Base-by-base conservation (phyloP, 2,888 invertebrate species). In the Catocala fraxini region DNA sequence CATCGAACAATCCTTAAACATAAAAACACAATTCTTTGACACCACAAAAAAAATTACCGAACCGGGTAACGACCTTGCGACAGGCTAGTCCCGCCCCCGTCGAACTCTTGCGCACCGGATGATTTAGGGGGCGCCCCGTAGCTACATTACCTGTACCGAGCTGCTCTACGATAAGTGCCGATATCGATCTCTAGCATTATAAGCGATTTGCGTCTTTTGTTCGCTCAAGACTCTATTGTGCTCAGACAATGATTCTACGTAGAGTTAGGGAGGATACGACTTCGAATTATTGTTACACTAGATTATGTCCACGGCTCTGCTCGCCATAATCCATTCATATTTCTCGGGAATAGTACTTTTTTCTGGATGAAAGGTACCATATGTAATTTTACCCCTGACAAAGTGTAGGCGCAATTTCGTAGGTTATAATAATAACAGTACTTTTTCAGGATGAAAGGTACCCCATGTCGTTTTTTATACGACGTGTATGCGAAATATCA, bases 91-190 rank as follows among this genome's bases (percentile, higher is more conserved):
- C 15, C 42, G 51, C 52, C 53, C 42, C 11, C n/a, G 42, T 6
- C 42, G 35, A 48, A 59, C 59, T 55, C 64, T 68, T 74, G 71
- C 63, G 54, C 60, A 71, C 66, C 67, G 49, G 56, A 70, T 68
- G 81, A 82, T 80, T 81, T 79, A 84, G 68, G 62, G 57, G 76
- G 75, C 76, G 71, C 79, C 79, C 77, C 80, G 64, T 56, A 61
- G 81, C 59, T 77, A 75, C 76, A 84, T 81, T 81, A 84, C 80
- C 65, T 77, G 75, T n/a, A 57, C 55, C 51, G 39, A 25, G 42
- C 34, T n/a, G 55, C 66, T 68, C 56, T 51, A 59, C 65, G 64
- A 72, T 71, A 68, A 70, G 68, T 45, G 12, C 35, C 77, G 83
- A 84, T 84, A 71, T 56, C 34, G 66, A 83, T 83, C 81, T 59